Percentiles rank a stretch among this genome's conserved stretches.
Conservation (phyloP, 2,888 invertebrate genomes). For the Nomada fucata region DNA sequence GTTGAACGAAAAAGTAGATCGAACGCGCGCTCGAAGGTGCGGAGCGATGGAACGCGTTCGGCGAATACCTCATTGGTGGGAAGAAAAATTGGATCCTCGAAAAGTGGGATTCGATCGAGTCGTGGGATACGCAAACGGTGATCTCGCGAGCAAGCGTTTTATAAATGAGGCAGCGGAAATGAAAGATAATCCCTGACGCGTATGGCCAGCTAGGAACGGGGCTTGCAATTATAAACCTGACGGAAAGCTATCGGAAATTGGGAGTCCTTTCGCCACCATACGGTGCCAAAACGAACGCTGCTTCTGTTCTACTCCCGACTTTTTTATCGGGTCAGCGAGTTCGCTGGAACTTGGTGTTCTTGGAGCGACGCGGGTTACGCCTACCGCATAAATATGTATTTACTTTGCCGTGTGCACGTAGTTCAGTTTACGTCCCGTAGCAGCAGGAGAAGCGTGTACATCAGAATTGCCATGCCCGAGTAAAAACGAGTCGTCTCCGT, state of each 20-base stretch:
- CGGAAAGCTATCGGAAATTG: neutral
- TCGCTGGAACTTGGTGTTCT: slow-evolving; percentile 24
- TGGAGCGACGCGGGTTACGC: slow-evolving; percentile 48
- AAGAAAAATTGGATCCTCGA: too few relatives aligned
- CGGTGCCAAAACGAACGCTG: neutral
- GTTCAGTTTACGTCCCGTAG: neutral
- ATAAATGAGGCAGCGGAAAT: neutral
- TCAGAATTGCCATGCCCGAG: neutral
- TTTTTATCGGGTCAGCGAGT: slow-evolving; percentile 43
- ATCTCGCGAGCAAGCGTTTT: neutral
- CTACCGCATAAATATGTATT: slow-evolving; percentile 49
- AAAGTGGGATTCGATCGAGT: too few relatives aligned
- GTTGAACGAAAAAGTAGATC: slow-evolving; percentile 8
- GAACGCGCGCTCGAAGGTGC: too few relatives aligned
- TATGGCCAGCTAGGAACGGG: neutral
- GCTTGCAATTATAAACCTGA: neutral
- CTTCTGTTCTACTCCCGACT: slow-evolving; percentile 14
- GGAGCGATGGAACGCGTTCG: neutral
- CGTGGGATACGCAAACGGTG: neutral
- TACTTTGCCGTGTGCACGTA: neutral
- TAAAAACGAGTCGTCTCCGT: neutral
- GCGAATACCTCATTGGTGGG: neutral
- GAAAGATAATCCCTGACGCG: neutral
- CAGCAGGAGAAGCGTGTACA: neutral
- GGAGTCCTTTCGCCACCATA: neutral